These are phyloP conservation scores for Chrysocyon brachyurus DNA, from an alignment of 2,797 vertebrate genomes.

Conservation along the genomic window DNA sequence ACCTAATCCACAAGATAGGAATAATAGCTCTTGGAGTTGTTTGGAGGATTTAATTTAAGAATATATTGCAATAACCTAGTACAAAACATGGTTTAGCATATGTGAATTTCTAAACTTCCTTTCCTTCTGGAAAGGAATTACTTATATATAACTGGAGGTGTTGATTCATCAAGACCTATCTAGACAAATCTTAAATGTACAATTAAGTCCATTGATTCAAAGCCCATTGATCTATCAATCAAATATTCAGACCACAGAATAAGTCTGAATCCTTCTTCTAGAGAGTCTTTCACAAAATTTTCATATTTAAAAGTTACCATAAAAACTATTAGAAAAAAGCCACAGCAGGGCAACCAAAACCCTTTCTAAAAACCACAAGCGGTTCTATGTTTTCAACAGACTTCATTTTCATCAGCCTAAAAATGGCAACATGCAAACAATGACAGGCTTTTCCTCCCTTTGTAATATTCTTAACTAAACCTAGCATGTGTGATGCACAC, in stretches of 20 bases:
- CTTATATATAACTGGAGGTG: not conserved
- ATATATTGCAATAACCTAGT: not conserved
- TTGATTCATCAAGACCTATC: not conserved
- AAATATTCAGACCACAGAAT: not conserved
- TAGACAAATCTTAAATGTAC: not conserved
- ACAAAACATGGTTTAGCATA: not conserved
- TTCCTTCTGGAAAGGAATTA: constrained; percentile 24
- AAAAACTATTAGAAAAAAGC: not conserved
- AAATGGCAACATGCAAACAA: not conserved
- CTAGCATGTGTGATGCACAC: not conserved
- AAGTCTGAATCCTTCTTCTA: not conserved
- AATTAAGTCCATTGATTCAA: not conserved
- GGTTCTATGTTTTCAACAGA: not conserved
- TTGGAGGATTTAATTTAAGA: not conserved
- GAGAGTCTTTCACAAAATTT: not conserved
- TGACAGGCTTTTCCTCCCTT: not conserved
- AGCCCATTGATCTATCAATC: not conserved
- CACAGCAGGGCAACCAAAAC: not conserved
- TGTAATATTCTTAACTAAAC: not conserved
- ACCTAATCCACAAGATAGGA: not conserved
- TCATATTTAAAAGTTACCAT: not conserved
- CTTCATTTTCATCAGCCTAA: not conserved
- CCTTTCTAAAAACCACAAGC: not conserved
- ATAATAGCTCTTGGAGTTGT: not conserved
- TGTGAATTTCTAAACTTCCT: not conserved